phyloP scores from a whole-genome alignment of 2,888 invertebrate genomes.

The Caenorhabditis panamensis region DNA sequence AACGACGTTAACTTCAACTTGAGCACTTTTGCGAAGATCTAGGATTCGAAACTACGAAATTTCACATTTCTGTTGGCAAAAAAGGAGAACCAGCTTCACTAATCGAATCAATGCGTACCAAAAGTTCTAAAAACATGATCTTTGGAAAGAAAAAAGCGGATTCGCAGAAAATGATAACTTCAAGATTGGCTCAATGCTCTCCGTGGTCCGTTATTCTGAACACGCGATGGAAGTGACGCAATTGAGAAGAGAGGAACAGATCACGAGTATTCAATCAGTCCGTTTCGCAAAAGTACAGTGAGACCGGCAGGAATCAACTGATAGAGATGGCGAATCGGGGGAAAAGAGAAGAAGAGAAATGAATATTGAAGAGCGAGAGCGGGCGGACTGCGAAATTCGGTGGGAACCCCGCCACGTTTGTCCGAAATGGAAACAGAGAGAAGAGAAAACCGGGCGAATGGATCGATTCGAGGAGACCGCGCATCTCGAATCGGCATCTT shows the following conservation, averaged over 20 bases:
- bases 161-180: no score
- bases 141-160: no score
- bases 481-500: constrained; percentile 3
- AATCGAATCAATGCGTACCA: no score
- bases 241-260: not conserved
- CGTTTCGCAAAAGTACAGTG: not conserved
- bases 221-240: not conserved
- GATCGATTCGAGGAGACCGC: not conserved
- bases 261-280: not conserved
- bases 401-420: constrained; percentile 6
- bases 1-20: no score
- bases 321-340: not conserved
- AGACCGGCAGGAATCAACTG: not conserved
- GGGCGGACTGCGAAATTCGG: constrained; percentile 12
- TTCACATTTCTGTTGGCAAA: no score
- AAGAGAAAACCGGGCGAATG: constrained; percentile 14
- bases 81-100: no score
- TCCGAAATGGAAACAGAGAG: not conserved
- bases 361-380: constrained; percentile 14
- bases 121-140: no score
- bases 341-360: not conserved
- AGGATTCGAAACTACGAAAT: no score
- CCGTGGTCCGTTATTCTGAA: not conserved
- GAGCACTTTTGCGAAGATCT: no score
- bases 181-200: not conserved